Base-by-base conservation (phyloP, 2,888 invertebrate species). In the Chrysotoxum bicinctum region DNA sequence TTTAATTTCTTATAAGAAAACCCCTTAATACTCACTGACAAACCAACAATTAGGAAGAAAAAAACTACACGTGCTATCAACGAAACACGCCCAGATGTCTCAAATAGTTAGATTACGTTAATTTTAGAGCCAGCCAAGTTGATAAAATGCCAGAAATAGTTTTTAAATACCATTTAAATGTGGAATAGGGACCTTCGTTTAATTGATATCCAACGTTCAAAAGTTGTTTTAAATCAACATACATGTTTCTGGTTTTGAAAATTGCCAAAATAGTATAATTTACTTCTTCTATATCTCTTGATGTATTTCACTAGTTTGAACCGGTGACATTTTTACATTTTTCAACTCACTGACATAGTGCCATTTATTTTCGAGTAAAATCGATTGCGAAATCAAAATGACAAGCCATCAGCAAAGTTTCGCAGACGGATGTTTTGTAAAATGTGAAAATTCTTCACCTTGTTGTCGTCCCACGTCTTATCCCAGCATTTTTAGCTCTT, bases 301-400 rank as follows among this genome's bases (percentile, higher is more conserved):
- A n/a, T 50, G 35, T 35, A 50, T 66, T 48, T 40, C 21, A 1
- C 1, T 45, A 40, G 9, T 58, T 62, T 45, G 62, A 64, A 40
- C 52, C 16, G 0, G 19, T 84, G 79, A 69, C 74, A 87, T 82
- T 76, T 87, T 66, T 54, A 62, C 5, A 58, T 60, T 75, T 79
- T 74, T 76, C 66, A 74, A 69, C 85, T 73, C 79, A 85, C 81
- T 87, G 87, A 82, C 87, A 87, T 50, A 87, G 87, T 85, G 82
- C 62, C 87, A 87, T 85, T 85, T 87, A 85, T 87, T 68, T 69
- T 48, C 43, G 30, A 75, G 70, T 35, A 68, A 64, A 81, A 81
- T 76, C 70, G 81, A 81, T 81, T 81, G 70, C 76, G 64, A 56
- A 76, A 40, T 23, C 75, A 74, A 69, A 74, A 74, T 73, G 79